Conservation (phyloP, 2,797 vertebrate genomes). For the Malacoctenus gilli region DNA sequence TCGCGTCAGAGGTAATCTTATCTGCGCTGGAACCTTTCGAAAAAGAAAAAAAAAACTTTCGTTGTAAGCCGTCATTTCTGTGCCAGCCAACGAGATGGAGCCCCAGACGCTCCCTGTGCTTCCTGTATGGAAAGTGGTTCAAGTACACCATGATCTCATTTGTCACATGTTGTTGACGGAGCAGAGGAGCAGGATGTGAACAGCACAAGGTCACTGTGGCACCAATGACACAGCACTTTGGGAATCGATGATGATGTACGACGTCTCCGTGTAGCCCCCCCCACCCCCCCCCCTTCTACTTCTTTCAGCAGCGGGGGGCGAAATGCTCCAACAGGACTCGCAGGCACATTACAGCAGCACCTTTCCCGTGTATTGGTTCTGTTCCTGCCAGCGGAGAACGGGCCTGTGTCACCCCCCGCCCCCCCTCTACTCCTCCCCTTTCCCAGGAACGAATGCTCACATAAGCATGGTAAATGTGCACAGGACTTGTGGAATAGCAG, state of each 20-base stretch:
- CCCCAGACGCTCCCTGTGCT: not conserved
- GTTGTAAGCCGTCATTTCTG: constrained; percentile 6
- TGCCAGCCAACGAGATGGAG: not conserved
- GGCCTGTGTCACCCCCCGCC: constrained; percentile 17
- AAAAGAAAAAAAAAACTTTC: not conserved
- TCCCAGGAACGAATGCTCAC: constrained; percentile 19
- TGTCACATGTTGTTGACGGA: constrained; percentile 35
- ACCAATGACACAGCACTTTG: constrained; percentile 49
- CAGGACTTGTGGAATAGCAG: constrained; percentile 15
- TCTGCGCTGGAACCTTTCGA: constrained; percentile 4
- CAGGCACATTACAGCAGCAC: constrained; percentile 15
- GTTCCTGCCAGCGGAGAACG: constrained; percentile 2
- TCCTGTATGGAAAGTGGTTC: constrained; percentile 16
- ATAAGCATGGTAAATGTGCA: constrained; percentile 24
- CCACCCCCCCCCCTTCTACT: not conserved
- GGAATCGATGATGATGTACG: constrained; percentile 51
- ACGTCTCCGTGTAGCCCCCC: constrained; percentile 1
- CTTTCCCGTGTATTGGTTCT: constrained; percentile 20
- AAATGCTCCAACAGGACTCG: constrained; percentile 3
- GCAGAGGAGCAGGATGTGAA: constrained; percentile 17
- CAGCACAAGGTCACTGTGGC: constrained; percentile 35
- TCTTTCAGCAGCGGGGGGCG: not conserved
- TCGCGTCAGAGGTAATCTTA: constrained; percentile 20
- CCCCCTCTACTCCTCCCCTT: no score
- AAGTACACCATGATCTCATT: constrained; percentile 31